These are phyloP conservation scores for Helicolenus hilgendorfi DNA, from an alignment of 2,797 vertebrate genomes.

Conservation along the genomic window DNA sequence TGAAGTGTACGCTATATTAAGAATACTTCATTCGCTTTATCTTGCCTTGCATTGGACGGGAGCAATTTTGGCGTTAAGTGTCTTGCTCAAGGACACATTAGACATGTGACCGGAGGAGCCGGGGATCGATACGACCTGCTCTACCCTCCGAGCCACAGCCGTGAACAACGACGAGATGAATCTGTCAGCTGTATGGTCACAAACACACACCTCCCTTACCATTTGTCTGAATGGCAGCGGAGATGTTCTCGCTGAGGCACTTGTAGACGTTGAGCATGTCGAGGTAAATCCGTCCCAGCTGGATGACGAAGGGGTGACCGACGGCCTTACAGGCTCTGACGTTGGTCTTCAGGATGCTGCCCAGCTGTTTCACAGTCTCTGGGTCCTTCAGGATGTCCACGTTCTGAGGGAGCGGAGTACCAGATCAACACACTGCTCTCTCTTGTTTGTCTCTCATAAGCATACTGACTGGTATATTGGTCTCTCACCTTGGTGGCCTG, in stretches of 20 bases:
- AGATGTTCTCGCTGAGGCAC: constrained; percentile 99
- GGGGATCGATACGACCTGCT: too few relatives aligned
- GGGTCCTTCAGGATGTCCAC: constrained; percentile 99
- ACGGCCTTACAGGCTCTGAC: constrained; percentile 98
- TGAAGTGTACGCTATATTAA: too few relatives aligned
- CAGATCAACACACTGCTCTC: background rate
- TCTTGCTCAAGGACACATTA: too few relatives aligned
- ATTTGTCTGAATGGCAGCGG: constrained; percentile 98
- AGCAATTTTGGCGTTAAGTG: too few relatives aligned
- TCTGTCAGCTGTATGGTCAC: background rate
- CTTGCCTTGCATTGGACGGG: too few relatives aligned
- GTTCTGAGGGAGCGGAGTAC: constrained; percentile 88
- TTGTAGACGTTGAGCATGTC: constrained; percentile 99
- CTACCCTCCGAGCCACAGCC: too few relatives aligned
- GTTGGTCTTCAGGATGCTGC: constrained; percentile 99
- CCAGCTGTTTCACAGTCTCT: constrained; percentile 98
- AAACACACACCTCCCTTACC: constrained; percentile 86
- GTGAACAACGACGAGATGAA: background rate
- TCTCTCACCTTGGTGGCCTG: constrained; percentile 97
- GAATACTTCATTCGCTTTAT: too few relatives aligned
- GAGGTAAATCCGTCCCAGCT: constrained; percentile 98
- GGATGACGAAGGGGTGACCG: constrained; percentile 98
- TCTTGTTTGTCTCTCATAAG: background rate
- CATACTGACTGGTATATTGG: background rate
- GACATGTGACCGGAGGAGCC: too few relatives aligned